Evolutionary conservation across 2,797 vertebrate species (phyloP).

Genomic region (Galagoides demidoff): DNA sequence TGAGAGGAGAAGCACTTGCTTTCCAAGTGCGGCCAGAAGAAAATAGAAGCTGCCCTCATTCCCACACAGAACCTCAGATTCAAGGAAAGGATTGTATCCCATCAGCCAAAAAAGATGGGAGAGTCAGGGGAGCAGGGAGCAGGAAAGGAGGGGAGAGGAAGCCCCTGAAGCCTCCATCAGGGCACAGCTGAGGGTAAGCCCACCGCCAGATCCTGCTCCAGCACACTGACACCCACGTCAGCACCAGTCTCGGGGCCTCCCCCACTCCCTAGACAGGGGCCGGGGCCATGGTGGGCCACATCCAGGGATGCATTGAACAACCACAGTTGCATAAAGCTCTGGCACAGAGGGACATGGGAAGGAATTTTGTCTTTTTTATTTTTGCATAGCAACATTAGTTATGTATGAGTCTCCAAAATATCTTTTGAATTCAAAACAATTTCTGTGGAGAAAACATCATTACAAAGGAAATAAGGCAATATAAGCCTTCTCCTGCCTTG

Average conservation of each 20-base stretch:
- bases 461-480: background rate
- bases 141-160: background rate
- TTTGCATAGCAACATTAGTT: background rate
- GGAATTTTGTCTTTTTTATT: background rate
- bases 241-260: background rate
- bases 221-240: too few species aligned
- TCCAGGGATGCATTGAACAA: background rate
- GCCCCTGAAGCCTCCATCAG: background rate
- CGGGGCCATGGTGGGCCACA: background rate
- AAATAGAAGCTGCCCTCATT: background rate
- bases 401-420: too few species aligned
- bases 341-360: background rate
- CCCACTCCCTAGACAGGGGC: background rate
- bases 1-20: background rate
- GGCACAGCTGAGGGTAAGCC: background rate
- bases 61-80: background rate
- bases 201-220: background rate
- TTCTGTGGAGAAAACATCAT: background rate
- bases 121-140: fast-evolving
- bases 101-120: background rate
- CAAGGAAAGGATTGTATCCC: background rate
- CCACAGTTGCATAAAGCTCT: background rate
- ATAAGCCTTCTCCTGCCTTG: background rate
- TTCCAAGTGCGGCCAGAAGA: background rate
- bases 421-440: background rate